Conservation (phyloP, 2,797 vertebrate species). For the Melanitta fusca region DNA sequence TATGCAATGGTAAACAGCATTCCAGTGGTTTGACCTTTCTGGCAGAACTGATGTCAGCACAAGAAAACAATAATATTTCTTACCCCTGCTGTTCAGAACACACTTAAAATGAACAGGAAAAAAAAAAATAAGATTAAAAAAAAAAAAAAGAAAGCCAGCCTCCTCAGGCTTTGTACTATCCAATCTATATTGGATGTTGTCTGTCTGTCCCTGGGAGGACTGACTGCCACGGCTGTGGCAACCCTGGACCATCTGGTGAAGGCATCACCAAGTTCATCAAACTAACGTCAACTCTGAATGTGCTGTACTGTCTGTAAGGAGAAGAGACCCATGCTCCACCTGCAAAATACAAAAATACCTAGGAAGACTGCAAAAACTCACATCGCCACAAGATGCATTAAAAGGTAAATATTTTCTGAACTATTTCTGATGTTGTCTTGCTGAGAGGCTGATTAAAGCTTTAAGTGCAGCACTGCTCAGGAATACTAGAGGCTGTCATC, state of each 20-base stretch:
- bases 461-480: background rate
- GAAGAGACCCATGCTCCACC: background rate
- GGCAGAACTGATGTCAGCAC: slow-evolving; percentile 33
- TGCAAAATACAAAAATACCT: background rate
- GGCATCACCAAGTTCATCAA: background rate
- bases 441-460: slow-evolving; percentile 19
- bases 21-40: slow-evolving; percentile 64
- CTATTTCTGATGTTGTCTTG: background rate
- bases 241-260: background rate
- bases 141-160: background rate
- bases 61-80: slow-evolving; percentile 38
- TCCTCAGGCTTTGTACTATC: background rate
- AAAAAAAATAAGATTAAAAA: background rate
- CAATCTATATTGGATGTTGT: background rate
- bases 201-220: background rate
- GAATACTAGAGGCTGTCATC: background rate
- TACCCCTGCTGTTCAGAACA: slow-evolving; percentile 19
- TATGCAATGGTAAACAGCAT: slow-evolving; percentile 40
- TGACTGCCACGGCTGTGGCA: background rate
- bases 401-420: background rate
- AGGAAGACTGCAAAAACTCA: background rate
- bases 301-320: background rate
- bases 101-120: background rate
- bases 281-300: background rate
- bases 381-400: background rate